Evolutionary conservation across 2,113 vertebrate species (phyloP).

Genomic region (Aegithalos caudatus): DNA sequence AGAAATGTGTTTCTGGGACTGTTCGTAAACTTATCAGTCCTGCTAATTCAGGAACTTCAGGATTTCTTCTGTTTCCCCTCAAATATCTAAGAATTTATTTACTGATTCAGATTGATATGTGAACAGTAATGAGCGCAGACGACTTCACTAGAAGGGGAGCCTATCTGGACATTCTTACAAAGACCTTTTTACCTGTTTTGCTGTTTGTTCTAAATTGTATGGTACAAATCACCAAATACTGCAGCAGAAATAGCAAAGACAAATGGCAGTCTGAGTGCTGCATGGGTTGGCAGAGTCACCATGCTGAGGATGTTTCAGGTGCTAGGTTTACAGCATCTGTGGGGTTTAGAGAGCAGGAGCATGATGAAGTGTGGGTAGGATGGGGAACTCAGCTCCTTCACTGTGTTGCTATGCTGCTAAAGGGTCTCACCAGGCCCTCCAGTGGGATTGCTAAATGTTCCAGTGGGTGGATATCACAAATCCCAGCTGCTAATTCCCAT

Average conservation of each 20-base stretch:
- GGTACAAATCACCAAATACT: background rate
- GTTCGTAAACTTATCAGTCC: background rate
- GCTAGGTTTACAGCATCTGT: background rate
- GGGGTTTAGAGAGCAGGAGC: background rate
- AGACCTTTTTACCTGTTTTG: background rate
- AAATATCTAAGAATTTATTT: background rate
- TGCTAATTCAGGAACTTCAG: background rate
- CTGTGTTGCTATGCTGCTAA: background rate
- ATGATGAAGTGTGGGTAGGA: background rate
- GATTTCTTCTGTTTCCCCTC: background rate
- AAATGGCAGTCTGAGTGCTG: background rate
- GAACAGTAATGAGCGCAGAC: background rate
- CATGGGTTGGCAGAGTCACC: background rate
- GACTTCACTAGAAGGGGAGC: background rate
- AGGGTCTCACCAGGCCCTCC: background rate
- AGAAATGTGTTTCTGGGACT: background rate
- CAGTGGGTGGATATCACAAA: background rate
- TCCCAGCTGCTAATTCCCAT: fast-evolving
- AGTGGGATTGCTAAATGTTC: background rate
- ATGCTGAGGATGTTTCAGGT: fast-evolving
- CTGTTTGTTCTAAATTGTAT: background rate
- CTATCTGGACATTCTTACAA: background rate
- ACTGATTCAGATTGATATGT: background rate
- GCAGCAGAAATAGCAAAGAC: background rate
- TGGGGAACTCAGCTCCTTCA: background rate